phyloP scores from a whole-genome alignment of 2,888 invertebrate species.

The Drosophila buzzatii region DNA sequence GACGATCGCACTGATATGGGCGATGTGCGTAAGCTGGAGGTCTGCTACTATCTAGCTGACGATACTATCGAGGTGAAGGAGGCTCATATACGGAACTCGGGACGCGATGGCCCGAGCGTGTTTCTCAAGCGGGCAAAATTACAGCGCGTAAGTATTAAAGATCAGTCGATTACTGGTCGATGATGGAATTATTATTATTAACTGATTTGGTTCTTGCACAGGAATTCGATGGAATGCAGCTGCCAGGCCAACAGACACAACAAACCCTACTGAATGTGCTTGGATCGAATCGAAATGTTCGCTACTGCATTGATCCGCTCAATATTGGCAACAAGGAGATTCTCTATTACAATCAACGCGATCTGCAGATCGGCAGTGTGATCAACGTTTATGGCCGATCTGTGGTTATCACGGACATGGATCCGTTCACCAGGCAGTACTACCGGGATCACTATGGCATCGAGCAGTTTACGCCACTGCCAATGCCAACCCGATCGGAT shows the following conservation, averaged over 20 bases:
- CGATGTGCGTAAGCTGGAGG: constrained; percentile 90
- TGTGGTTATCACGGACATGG: constrained; percentile 93
- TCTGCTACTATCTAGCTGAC: constrained; percentile 94
- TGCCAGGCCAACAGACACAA: constrained; percentile 86
- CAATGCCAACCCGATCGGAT: constrained; percentile 72
- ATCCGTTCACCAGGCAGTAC: constrained; percentile 93
- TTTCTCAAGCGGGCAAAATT: constrained; percentile 91
- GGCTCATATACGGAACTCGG: constrained; percentile 88
- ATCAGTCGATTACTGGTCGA: background rate
- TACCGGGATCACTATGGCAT: constrained; percentile 87
- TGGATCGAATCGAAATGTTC: constrained; percentile 86
- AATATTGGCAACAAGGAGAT: constrained; percentile 86
- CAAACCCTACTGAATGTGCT: constrained; percentile 88
- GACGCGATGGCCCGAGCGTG: constrained; percentile 89
- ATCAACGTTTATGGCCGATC: constrained; percentile 93
- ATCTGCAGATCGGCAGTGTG: constrained; percentile 93
- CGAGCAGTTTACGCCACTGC: constrained; percentile 81
- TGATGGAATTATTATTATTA: background rate
- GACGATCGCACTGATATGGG: constrained; percentile 94
- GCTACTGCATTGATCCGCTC: constrained; percentile 87
- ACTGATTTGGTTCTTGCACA: constrained; percentile 14
- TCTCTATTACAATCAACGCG: constrained; percentile 85
- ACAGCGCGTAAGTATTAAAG: constrained; percentile 88
- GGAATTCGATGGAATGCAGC: constrained; percentile 80
- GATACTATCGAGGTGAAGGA: constrained; percentile 96